Evolutionary conservation across 2,888 invertebrate genomes (phyloP).

Genomic region (Lepeophtheirus nordmannii): DNA sequence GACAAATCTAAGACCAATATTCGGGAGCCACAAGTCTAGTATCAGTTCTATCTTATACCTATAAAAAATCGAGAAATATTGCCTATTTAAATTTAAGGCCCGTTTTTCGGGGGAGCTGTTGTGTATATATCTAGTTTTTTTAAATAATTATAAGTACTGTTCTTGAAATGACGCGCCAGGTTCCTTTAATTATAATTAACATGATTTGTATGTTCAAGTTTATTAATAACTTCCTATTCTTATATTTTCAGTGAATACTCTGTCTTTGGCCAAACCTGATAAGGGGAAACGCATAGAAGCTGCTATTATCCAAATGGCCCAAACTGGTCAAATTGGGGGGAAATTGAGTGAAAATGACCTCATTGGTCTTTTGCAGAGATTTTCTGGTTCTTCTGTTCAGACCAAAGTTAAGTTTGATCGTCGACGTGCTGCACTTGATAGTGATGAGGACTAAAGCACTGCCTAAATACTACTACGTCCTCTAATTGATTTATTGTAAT

Average conservation of each 20-base stretch:
- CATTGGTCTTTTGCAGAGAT: constrained; percentile 17
- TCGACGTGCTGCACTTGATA: constrained; percentile 20
- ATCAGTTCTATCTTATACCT: no score
- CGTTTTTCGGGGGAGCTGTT: no score
- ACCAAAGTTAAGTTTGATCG: constrained; percentile 24
- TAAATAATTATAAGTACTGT: no score
- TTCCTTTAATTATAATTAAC: background rate
- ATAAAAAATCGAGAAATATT: no score
- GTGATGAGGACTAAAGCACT: constrained; percentile 16
- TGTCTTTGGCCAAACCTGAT: constrained; percentile 21
- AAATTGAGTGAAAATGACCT: constrained; percentile 14
- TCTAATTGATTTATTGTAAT: background rate
- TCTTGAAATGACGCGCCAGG: background rate
- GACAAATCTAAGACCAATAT: no score
- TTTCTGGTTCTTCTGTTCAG: constrained; percentile 7
- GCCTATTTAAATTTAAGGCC: no score
- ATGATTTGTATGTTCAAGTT: background rate
- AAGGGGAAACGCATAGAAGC: constrained; percentile 17
- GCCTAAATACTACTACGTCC: background rate
- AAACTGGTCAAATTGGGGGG: constrained; percentile 20
- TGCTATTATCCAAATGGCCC: constrained; percentile 21
- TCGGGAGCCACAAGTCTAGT: no score
- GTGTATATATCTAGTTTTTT: no score
- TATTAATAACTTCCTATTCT: background rate
- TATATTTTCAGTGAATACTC: constrained; percentile 15